Evolutionary conservation across 2,888 invertebrate genomes (phyloP), one percentile per base, ranked within the genome.

Genomic region (Mesochorus sp.): DNA sequence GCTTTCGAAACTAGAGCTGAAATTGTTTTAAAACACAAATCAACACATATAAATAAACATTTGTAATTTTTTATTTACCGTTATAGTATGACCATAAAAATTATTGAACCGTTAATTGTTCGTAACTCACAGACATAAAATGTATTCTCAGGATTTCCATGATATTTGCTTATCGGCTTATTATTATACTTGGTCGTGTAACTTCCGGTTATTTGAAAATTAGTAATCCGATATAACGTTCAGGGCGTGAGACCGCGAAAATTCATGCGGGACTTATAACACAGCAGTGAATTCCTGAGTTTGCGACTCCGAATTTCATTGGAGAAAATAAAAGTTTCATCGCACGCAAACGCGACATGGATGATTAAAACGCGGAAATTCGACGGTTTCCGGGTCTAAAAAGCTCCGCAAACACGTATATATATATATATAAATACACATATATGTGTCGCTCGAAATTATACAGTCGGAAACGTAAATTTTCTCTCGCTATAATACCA

Each of bases 401-500:
- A n/a, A n/a, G n/a, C n/a, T n/a, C n/a, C n/a, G n/a, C n/a, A n/a
- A n/a, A 34, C 26, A 26, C 10, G 12, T 24, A 12, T 28, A 53
- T 37, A 39, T 28, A 0, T n/a, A 51, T 10, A 24, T 24, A 39
- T 39, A 26, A 4, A 12, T 44, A n/a, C 10, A 47, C 21, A 21
- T n/a, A n/a, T 6, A 10, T 12, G 34, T 8, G 14, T 21, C 24
- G 28, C n/a, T 24, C 8, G 5, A 1, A 39, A 21, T 37, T 14
- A 12, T 59, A 24, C 8, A 10, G 1, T 21, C 6, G 8, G 0
- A 12, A 51, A 31, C 5, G 34, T 71, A 67, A 67, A 72, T 77
- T 77, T 57, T 59, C 21, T 39, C 44, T 59, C 10, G 44, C 37
- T 55, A 49, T 39, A 44, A 62, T 72, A 53, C n/a, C n/a, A n/a